Percentiles rank a stretch among this genome's conserved stretches.
Evolutionary conservation across 2,888 invertebrate genomes (phyloP).

Genomic region (Torymus texanus): DNA sequence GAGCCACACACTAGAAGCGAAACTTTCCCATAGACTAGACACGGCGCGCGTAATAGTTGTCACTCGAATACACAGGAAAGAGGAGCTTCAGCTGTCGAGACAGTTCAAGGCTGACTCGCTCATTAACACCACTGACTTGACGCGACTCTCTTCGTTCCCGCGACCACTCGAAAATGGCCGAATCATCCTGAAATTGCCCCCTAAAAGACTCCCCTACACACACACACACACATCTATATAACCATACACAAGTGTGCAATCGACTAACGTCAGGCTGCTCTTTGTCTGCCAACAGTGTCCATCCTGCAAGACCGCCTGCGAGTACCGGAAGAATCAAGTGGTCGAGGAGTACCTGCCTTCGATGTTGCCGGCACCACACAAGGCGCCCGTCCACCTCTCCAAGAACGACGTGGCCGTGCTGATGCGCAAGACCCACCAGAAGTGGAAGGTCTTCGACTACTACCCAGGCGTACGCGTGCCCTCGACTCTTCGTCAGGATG

Average conservation of each 20-base stretch:
- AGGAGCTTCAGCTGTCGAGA: not conserved
- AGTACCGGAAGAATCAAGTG: conserved; percentile 65
- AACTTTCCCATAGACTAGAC: not conserved
- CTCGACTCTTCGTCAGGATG: conserved; percentile 62
- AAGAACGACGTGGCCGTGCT: conserved; percentile 70
- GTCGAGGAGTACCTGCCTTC: conserved; percentile 70
- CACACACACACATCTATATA: not conserved
- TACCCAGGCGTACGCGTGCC: conserved; percentile 66
- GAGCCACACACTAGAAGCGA: too few species aligned
- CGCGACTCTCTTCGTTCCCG: not conserved
- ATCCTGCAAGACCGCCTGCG: conserved; percentile 69
- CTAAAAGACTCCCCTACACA: not conserved
- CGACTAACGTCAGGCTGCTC: conserved; percentile 23
- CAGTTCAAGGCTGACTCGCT: not conserved
- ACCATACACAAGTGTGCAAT: not conserved
- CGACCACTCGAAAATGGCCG: not conserved
- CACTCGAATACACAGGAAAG: not conserved
- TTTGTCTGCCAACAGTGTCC: conserved; percentile 64
- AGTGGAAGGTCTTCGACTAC: conserved; percentile 68
- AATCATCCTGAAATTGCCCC: not conserved
- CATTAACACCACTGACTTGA: conserved; percentile 34
- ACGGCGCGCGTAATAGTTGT: not conserved
- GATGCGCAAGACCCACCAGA: conserved; percentile 64
- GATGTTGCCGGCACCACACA: conserved; percentile 69
- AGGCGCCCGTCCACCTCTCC: conserved; percentile 66